Conservation (phyloP, 1,140 invertebrate genomes). For the Mizuhopecten yessoensis region DNA sequence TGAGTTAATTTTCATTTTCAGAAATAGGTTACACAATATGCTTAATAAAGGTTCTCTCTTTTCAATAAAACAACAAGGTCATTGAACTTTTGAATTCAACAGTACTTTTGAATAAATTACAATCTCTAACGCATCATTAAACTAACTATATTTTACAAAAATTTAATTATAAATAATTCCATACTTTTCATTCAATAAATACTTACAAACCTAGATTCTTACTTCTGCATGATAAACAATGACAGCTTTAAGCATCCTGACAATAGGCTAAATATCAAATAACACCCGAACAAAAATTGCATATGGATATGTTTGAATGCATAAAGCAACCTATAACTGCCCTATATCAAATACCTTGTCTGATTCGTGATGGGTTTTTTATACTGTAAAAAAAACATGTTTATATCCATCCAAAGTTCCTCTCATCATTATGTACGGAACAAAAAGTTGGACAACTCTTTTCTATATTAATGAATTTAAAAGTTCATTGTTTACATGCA, state of each 20-base stretch:
- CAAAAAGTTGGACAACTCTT: no score
- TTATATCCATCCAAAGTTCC: no score
- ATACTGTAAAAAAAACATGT: no score
- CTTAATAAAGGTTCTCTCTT: no score
- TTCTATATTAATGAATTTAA: no score
- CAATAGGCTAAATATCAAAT: neutral
- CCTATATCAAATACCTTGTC: neutral
- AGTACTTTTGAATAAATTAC: neutral
- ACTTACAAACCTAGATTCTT: neutral
- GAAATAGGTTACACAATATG: no score
- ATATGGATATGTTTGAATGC: neutral
- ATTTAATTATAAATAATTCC: neutral
- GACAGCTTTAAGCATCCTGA: neutral
- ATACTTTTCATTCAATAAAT: neutral
- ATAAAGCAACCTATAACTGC: neutral
- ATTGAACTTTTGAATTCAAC: no score
- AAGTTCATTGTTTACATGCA: no score
- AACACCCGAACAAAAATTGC: neutral
- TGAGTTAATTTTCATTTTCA: no score
- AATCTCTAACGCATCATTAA: neutral
- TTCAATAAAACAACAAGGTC: no score
- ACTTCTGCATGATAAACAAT: neutral
- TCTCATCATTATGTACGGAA: no score
- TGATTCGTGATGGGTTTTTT: no score
- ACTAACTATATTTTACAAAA: neutral